These are phyloP conservation scores for Amazona finschi DNA, from an alignment of 2,797 vertebrate species.

Conservation along the genomic window DNA sequence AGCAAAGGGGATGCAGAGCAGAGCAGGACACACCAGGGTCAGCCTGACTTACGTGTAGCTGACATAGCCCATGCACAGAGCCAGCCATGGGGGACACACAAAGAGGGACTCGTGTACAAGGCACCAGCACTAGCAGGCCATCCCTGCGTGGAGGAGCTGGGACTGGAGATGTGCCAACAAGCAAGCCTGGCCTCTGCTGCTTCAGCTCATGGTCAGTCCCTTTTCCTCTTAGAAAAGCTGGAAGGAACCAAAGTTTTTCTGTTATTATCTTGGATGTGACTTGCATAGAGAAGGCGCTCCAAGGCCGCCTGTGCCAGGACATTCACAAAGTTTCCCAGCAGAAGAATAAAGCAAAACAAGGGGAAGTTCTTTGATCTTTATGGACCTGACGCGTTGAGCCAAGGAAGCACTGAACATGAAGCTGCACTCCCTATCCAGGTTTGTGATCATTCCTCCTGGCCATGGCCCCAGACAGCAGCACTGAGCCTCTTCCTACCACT, in stretches of 20 bases:
- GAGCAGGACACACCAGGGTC: not conserved
- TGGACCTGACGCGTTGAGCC: not conserved
- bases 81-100: not conserved
- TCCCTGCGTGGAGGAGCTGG: not conserved
- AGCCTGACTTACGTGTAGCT: not conserved
- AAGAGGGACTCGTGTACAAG: fast-evolving
- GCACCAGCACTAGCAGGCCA: not conserved
- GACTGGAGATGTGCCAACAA: not conserved
- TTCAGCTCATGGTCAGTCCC: not conserved
- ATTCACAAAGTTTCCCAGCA: conserved; percentile 15
- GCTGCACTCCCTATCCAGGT: not conserved
- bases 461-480: not conserved
- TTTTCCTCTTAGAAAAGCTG: not conserved
- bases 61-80: not conserved
- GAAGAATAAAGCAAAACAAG: conserved; percentile 23
- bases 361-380: conserved; percentile 21
- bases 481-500: fast-evolving
- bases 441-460: not conserved
- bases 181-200: not conserved
- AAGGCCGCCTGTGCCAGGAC: not conserved
- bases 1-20: not conserved
- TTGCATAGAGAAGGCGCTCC: conserved; percentile 4
- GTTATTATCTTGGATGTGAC: conserved; percentile 16
- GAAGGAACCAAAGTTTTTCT: not conserved
- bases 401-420: not conserved